Conservation (phyloP, 2,113 vertebrate species). For the Salvelinus namaycush region DNA sequence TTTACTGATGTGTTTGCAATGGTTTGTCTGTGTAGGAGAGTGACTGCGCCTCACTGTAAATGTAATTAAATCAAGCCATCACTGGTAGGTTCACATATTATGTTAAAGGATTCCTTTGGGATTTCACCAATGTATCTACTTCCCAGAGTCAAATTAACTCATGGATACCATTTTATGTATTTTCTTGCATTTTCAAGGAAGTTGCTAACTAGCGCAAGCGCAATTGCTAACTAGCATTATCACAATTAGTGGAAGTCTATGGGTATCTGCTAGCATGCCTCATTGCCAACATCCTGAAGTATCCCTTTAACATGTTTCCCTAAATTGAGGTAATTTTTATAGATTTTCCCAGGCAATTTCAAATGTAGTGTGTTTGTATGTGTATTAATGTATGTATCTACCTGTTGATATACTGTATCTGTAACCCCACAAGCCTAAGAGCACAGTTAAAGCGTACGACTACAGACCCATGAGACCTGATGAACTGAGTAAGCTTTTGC, state of each 20-base stretch:
- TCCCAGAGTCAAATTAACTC: no score
- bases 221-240: no score
- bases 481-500: slow-evolving; percentile 82
- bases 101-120: no score
- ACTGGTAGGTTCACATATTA: slow-evolving; percentile 70
- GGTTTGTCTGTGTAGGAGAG: slow-evolving; percentile 75
- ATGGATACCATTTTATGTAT: no score
- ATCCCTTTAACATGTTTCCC: neutral
- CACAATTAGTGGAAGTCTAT: no score
- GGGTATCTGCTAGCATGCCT: no score
- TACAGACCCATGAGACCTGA: slow-evolving; percentile 84
- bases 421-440: slow-evolving; percentile 76
- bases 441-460: slow-evolving; percentile 87
- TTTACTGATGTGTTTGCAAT: neutral
- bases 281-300: no score
- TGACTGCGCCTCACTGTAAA: slow-evolving; percentile 83
- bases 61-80: slow-evolving; percentile 86
- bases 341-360: no score
- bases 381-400: neutral
- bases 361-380: neutral
- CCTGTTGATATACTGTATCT: slow-evolving; percentile 35
- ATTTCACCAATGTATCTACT: no score
- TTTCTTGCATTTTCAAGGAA: no score
- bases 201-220: no score
- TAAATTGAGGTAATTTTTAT: neutral